Base-by-base conservation (phyloP, 2,797 vertebrate species). In the Ctenochaetus hawaiiensis region DNA sequence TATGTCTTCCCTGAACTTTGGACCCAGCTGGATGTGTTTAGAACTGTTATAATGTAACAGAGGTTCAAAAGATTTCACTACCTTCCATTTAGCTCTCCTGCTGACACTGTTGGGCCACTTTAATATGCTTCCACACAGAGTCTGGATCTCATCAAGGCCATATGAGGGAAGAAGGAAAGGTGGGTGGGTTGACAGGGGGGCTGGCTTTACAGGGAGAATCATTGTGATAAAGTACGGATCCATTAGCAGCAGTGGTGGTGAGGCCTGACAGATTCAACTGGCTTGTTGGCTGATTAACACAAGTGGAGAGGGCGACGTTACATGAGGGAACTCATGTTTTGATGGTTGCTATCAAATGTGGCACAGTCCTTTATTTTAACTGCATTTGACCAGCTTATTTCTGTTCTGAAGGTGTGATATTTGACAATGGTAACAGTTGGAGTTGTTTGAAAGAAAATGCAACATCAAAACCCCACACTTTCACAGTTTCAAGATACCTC, bases 1-100 rank as follows among this genome's bases (percentile, higher is more conserved):
- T 92, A 95, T 95, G 94, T 94, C 93, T 93, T 93, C 83, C 88
- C 86, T 95, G 91, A 96, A 95, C 94, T 96, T 95, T 95, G 93
- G 92, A 94, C 92, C 89, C 94, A 96, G 94, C 93, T 96, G 95
- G 93, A 95, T 96, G 94, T 95, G 94, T 95, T 96, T 96, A 96
- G 93, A 94, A 92, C 86, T 91, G 94, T 95, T 96, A 95, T 96
- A 96, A 94, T 94, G 90, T 95, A 96, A 94, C 92, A 91, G 91
- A 95, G 95, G 94, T 95, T 96, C 94, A 95, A 95, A 96, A 95
- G 94, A 95, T 92, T 95, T 95, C 93, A 93, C 91, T 94, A 92
- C 92, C 94, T 95, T 96, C 94, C 94, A 94, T 96, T 96, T 95
- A 95, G 94, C 93, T 94, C 93, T 95, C 95, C 94, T 93, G 95